Percentiles rank a stretch among this genome's conserved stretches.
Evolutionary conservation across 2,797 vertebrate species (phyloP).

Genomic region (Enteromius treurensis): DNA sequence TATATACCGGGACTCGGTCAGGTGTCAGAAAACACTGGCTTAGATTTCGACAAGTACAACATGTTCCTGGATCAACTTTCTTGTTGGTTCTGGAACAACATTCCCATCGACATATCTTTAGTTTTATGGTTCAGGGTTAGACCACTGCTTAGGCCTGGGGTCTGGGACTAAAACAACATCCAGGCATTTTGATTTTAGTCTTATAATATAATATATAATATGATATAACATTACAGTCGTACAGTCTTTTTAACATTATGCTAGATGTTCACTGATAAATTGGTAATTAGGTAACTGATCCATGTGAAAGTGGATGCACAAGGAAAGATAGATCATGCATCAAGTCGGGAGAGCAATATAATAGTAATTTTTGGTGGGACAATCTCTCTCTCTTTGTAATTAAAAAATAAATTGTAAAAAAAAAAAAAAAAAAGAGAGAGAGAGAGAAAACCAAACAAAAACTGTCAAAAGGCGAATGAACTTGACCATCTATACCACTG

Average conservation of each 20-base stretch:
- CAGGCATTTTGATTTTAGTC: neutral
- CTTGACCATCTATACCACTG: neutral
- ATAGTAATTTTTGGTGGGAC: no score
- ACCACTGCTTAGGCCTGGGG: neutral
- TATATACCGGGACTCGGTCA: neutral
- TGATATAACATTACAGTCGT: neutral
- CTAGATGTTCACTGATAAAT: no score
- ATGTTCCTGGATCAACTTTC: constrained; percentile 3
- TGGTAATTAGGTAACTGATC: no score
- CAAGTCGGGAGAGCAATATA: no score
- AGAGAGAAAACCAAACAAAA: no score
- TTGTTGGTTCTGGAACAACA: neutral
- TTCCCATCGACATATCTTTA: neutral
- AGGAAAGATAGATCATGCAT: no score
- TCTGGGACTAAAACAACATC: neutral
- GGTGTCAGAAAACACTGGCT: neutral
- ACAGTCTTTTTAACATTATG: no score
- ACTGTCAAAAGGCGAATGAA: neutral
- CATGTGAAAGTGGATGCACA: no score
- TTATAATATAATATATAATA: neutral
- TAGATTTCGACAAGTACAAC: neutral
- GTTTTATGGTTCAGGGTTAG: neutral
- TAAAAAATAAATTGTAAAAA: no score
- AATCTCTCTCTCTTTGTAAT: no score
- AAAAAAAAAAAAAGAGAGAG: no score